Percentiles rank a stretch among this genome's conserved stretches.
phyloP scores from a whole-genome alignment of 1,140 invertebrate species.

The Vollenhovia emeryi region DNA sequence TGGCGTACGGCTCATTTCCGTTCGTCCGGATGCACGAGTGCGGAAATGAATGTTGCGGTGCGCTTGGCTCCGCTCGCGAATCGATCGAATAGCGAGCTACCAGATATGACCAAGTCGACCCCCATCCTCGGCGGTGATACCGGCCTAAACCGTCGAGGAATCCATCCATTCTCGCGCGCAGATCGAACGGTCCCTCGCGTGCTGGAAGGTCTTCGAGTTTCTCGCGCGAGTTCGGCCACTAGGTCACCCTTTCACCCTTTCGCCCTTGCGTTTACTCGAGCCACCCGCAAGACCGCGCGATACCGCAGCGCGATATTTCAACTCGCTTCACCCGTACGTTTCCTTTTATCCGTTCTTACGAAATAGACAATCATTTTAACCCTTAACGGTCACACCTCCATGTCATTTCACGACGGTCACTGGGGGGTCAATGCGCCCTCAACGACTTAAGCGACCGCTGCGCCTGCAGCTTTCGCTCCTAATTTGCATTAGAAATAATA shows the following conservation, averaged over 20 bases:
- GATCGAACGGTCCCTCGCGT: slow-evolving; percentile 65
- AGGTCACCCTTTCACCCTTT: slow-evolving; percentile 62
- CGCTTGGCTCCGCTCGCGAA: slow-evolving; percentile 9
- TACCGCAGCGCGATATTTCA: slow-evolving; percentile 42
- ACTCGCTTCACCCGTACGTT: slow-evolving; percentile 2
- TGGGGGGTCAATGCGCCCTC: too few species aligned
- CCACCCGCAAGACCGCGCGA: slow-evolving; percentile 21
- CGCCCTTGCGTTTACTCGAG: neutral
- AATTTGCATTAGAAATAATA: too few species aligned
- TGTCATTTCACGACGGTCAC: too few species aligned
- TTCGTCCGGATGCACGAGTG: neutral
- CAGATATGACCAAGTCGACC: slow-evolving; percentile 34
- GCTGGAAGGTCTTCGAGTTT: slow-evolving; percentile 57
- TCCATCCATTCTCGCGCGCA: slow-evolving; percentile 31
- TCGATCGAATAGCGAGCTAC: slow-evolving; percentile 27
- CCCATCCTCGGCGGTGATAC: slow-evolving; percentile 12
- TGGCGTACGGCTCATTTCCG: slow-evolving; percentile 24
- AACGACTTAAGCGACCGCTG: too few species aligned
- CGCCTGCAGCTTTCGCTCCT: too few species aligned
- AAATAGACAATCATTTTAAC: too few species aligned
- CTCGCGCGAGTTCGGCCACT: slow-evolving; percentile 59
- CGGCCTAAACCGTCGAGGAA: slow-evolving; percentile 26
- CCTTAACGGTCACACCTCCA: too few species aligned
- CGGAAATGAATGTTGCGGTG: slow-evolving; percentile 48
- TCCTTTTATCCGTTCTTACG: neutral